Evolutionary conservation across 2,888 invertebrate genomes (phyloP), one percentile per base, ranked within the genome.

Genomic region (Drepanosiphum platanoidis): DNA sequence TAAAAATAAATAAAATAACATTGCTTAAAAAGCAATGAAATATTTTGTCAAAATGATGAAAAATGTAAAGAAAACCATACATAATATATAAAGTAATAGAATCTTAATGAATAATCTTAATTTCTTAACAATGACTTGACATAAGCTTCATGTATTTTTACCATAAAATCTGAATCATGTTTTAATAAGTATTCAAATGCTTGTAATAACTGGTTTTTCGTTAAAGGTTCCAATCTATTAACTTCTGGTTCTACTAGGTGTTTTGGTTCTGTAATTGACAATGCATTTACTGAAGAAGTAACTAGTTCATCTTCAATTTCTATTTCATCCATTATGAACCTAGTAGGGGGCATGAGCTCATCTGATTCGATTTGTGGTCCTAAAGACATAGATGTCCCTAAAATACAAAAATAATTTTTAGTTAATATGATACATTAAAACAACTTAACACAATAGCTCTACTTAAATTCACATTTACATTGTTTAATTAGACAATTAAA

Each of bases 101-200:
- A 84, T 68, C 74, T n/a, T 39, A 42, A 68, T 36, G 36, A 46
- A 84, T 58, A n/a, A 30, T 52, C 27, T 84, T 77, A 84, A 75
- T 84, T 84, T n/a, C 84, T 42, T 58, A 84, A 77, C 36, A 84
- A 94, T 52, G 95, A 95, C 90, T 96, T 95, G 30, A 97, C 94
- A 89, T 97, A 97, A 83, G 96, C 97, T 90, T 97, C 96, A 89
- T 97, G 97, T 87, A 97, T 91, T 90, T 95, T 96, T 89, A 94
- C 94, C 58, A 96, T 93, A 91, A 97, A 97, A 88, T 95, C 95
- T 52, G 94, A 92, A 90, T 97, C 97, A 90, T 95, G 95, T 91
- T 95, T 94, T 86, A 97, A 91, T 86, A 97, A 92, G 91, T 96
- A 95, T 88, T 94, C 93, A 89, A 97, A 93, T 42, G 97, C 96